Base-by-base conservation (phyloP, 2,113 vertebrate species). In the Terrapene triunguis region DNA sequence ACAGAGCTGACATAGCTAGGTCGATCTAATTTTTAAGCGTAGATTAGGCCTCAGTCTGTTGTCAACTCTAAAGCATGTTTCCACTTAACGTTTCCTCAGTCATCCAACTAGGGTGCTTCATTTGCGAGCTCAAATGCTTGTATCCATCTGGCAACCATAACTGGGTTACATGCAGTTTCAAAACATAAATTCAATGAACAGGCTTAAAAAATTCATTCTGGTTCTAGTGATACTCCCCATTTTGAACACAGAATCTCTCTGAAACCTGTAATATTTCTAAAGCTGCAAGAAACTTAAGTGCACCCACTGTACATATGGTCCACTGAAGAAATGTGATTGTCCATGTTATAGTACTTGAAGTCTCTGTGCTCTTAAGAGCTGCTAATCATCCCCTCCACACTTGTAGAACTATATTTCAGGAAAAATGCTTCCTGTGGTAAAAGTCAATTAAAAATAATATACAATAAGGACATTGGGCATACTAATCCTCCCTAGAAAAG, bases 371-470 rank as follows among this genome's bases (percentile, higher is more conserved):
- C 1, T 44, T 1, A 0, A 9, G 11, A 38, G 54, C 10, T 4
- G 57, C 50, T 1, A 29, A 21, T 38, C 2, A 51, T 2, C 14
- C 2, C 8, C 53, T 47, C 5, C 22, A 38, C 24, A 9, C 48
- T 7, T 6, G 32, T 0, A 4, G 48, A 5, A 3, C 16, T 69
- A 12, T 38, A 72, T 47, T 27, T 53, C 2, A 27, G 17, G 3
- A 10, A 35, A 12, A 76, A 78, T 0, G 5, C 19, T 13, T 14
- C 13, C 42, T 3, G 5, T 17, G 7, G 16, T 2, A 2, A 62
- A 85, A 83, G 0, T 7, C 0, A 2, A 69, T n/a, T 22, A 38
- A 76, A 69, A 42, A 47, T 44, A 47, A 78, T 13, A 25, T 25
- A 78, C 4, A 47, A 78, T 29, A 27, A 14, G 5, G 35, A 9